Conservation (phyloP, 2,888 invertebrate genomes). For the Galerucella pusilla region DNA sequence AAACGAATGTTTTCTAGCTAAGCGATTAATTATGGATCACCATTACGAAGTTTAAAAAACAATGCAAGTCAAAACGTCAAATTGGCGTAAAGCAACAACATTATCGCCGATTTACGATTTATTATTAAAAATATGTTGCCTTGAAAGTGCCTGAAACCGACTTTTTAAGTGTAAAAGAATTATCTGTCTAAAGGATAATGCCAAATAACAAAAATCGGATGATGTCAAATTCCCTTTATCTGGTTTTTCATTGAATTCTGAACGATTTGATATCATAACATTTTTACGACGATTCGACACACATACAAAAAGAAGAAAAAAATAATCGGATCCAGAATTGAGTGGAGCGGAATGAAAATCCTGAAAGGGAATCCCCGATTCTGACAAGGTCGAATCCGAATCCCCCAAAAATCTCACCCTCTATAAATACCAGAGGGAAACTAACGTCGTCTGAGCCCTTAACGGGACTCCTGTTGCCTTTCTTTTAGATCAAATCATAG, state of each 20-base stretch:
- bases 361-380: slow-evolving; percentile 33
- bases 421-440: slow-evolving; percentile 41
- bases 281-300: slow-evolving; percentile 40
- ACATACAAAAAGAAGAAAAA: slow-evolving; percentile 34
- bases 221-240: slow-evolving; percentile 31
- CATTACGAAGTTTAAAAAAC: too few species aligned
- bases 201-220: slow-evolving; percentile 23
- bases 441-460: slow-evolving; percentile 37
- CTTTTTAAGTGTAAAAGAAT: slow-evolving; percentile 33
- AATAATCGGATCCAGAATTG: slow-evolving; percentile 37
- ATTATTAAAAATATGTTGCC: too few species aligned
- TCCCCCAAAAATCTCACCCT: slow-evolving; percentile 37
- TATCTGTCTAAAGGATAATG: slow-evolving; percentile 13
- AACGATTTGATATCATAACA: slow-evolving; percentile 41
- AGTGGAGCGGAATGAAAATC: slow-evolving; percentile 34
- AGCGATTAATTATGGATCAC: too few species aligned
- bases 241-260: slow-evolving; percentile 33
- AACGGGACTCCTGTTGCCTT: slow-evolving; percentile 40
- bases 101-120: too few species aligned
- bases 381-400: slow-evolving; percentile 41
- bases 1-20: too few species aligned
- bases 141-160: not conserved
- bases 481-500: slow-evolving; percentile 32
- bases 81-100: too few species aligned
- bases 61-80: too few species aligned